A percentile compares a stretch with the other conserved stretches of the same genome.
phyloP scores from a whole-genome alignment of 2,113 vertebrate species.

The Pollachius pollachius region DNA sequence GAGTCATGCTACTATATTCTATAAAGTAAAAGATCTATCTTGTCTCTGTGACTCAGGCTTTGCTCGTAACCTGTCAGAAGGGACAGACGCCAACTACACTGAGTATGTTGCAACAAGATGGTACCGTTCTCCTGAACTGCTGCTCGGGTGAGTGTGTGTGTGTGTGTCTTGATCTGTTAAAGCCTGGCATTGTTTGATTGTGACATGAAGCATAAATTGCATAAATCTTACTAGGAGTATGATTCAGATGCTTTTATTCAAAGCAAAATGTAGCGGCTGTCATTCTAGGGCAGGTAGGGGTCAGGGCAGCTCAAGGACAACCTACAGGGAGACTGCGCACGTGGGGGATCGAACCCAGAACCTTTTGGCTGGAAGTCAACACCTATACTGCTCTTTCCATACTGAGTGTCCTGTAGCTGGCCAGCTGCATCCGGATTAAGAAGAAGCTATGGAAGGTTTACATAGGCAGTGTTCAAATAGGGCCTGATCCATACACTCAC shows the following conservation, averaged over 20 bases:
- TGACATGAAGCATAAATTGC: background rate
- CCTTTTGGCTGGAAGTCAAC: too few relatives aligned
- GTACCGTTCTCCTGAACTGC: slow-evolving; percentile 96
- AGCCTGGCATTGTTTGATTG: background rate
- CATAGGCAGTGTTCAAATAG: slow-evolving; percentile 74
- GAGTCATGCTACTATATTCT: background rate
- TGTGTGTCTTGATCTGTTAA: slow-evolving; percentile 1
- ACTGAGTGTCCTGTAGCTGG: slow-evolving; percentile 47
- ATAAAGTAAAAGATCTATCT: background rate
- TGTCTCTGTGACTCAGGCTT: slow-evolving; percentile 78
- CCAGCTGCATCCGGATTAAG: slow-evolving; percentile 67
- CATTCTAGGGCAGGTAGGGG: too few relatives aligned
- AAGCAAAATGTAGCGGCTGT: too few relatives aligned
- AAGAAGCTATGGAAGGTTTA: slow-evolving; percentile 70
- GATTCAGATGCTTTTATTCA: too few relatives aligned
- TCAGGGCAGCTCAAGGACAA: too few relatives aligned
- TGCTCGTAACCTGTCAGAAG: slow-evolving; percentile 96
- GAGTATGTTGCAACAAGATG: slow-evolving; percentile 98
- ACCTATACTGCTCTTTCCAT: slow-evolving; percentile 31
- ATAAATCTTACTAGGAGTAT: background rate
- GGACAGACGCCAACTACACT: slow-evolving; percentile 97
- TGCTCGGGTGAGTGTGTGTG: slow-evolving; percentile 85
- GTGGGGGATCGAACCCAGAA: too few relatives aligned
- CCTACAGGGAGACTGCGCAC: too few relatives aligned
- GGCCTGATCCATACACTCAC: slow-evolving; percentile 59